Conservation (phyloP, 2,113 vertebrate genomes). For the Siniperca knerii region DNA sequence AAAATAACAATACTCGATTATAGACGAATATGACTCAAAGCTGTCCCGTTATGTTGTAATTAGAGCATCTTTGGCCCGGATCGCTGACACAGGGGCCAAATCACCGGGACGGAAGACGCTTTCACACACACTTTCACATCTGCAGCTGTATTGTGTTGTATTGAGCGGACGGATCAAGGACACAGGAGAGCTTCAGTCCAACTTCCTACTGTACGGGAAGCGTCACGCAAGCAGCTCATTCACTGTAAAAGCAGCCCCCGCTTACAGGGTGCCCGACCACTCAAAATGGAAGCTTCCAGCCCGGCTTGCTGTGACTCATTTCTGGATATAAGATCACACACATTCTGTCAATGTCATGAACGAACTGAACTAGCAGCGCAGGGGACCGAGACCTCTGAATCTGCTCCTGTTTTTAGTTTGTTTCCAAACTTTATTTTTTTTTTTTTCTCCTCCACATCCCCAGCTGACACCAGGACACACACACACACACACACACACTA, state of each 20-base stretch:
- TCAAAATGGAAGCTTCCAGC: background rate
- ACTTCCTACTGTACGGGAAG: constrained; percentile 29
- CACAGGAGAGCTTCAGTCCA: constrained; percentile 26
- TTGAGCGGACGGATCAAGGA: constrained; percentile 53
- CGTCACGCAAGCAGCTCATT: constrained; percentile 19
- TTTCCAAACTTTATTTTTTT: background rate
- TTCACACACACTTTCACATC: constrained; percentile 48
- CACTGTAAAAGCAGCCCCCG: background rate
- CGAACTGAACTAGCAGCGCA: background rate
- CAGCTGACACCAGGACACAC: background rate
- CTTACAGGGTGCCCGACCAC: background rate
- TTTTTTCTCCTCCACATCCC: background rate
- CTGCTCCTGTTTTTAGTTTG: background rate
- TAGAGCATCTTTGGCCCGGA: constrained; percentile 56
- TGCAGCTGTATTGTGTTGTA: constrained; percentile 19
- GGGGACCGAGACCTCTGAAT: too few relatives aligned
- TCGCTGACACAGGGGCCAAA: constrained; percentile 59
- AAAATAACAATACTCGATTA: constrained; percentile 76
- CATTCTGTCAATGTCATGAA: background rate
- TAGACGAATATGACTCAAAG: constrained; percentile 71
- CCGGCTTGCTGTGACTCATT: background rate
- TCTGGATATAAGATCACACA: background rate
- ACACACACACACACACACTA: background rate
- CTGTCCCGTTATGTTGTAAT: constrained; percentile 64
- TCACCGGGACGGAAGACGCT: constrained; percentile 33